Evolutionary conservation across 2,113 vertebrate species (phyloP), one percentile per base, ranked within the genome.

Genomic region (Mastomys natalensis): DNA sequence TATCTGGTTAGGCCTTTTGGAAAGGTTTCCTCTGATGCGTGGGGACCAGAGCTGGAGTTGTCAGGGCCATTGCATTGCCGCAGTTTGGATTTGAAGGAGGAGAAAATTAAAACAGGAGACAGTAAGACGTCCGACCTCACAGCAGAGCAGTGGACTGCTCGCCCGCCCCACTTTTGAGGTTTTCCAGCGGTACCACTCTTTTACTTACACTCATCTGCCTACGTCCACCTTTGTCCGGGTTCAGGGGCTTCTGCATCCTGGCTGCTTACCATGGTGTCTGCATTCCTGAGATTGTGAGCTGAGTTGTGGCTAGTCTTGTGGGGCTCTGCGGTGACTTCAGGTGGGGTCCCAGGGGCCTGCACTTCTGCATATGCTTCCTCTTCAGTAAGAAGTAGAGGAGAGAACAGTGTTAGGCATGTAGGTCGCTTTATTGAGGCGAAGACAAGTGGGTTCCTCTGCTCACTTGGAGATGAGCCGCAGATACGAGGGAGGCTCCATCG

Each of bases 1-100:
- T 98, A 98, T 98, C 98, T 98, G 90, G 86, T 98, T 98, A 98
- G 97, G 98, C 98, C 97, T 98, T 98, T 98, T 98, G 98, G 98
- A 98, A 97, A 97, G 98, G 98, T 97, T 98, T 98, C 98, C 98
- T 98, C 97, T 97, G 97, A 98, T 97, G 97, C 97, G 97, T 98
- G 98, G 96, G 96, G 98, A 97, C 98, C 97, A 98, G 98, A 97
- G 98, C 97, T 93, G 34, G 97, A 96, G 96, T 98, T 98, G 97
- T 98, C 96, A 95, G 96, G 95, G 97, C 97, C 96, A 51, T 2
- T 17, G 17, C 97, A 92, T 98, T 97, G 95, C 98, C 97, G 96
- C 91, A 90, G 53, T 90, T 97, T 97, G 94, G 91, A 97, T 87
- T 82, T 96, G 97, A 98, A 98, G 93, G 94, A 51, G 94, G 43